These are phyloP conservation scores for Pantala flavescens DNA, from an alignment of 1,140 invertebrate genomes.

Conservation along the genomic window DNA sequence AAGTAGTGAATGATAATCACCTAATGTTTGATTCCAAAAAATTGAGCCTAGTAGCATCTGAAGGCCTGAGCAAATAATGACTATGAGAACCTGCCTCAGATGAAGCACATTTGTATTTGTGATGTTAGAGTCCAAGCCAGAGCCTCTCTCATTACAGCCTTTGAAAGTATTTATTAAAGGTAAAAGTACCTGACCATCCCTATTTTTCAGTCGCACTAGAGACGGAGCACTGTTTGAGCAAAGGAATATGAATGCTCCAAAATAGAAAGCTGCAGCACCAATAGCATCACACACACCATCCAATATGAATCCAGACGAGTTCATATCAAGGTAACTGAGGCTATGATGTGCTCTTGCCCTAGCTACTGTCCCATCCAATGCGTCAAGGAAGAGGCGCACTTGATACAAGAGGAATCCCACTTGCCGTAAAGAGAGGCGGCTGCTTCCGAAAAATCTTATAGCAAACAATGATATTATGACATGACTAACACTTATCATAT, in stretches of 20 bases:
- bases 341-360: constrained; percentile 53
- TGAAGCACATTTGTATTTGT: constrained; percentile 1
- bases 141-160: neutral
- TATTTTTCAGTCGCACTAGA: neutral
- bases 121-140: neutral
- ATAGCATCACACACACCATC: constrained; percentile 63
- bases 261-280: constrained; percentile 54
- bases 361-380: constrained; percentile 68
- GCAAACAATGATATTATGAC: constrained; percentile 56
- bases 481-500: constrained; percentile 64
- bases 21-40: constrained; percentile 71
- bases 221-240: constrained; percentile 27
- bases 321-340: constrained; percentile 54
- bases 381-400: constrained; percentile 63
- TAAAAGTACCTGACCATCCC: neutral
- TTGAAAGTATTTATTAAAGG: constrained; percentile 1
- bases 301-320: constrained; percentile 56
- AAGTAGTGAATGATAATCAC: constrained; percentile 60
- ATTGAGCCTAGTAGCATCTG: constrained; percentile 59
- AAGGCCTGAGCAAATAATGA: constrained; percentile 24
- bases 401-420: constrained; percentile 62
- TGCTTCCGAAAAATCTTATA: constrained; percentile 55
- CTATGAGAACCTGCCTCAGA: neutral
- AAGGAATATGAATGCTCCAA: constrained; percentile 52
- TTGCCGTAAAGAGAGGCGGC: constrained; percentile 51